Conservation (phyloP, 2,797 vertebrate genomes). For the Zalophus californianus region DNA sequence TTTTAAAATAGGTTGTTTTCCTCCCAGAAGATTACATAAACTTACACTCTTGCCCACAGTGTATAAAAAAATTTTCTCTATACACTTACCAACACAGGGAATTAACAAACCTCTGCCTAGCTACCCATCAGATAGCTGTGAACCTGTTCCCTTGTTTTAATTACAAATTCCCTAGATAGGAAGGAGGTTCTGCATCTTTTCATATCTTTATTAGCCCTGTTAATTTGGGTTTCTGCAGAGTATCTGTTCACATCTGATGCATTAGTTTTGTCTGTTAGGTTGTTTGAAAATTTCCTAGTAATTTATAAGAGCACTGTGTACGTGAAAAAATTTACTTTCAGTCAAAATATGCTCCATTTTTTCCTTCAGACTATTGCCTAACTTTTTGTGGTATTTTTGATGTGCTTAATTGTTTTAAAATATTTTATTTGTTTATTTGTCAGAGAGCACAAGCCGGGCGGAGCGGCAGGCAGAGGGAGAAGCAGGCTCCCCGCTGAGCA, state of each 20-base stretch:
- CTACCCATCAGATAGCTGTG: too few species aligned
- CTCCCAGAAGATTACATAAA: background rate
- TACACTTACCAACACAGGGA: background rate
- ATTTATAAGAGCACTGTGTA: background rate
- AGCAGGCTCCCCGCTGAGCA: accelerated
- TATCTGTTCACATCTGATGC: background rate
- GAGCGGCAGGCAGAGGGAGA: background rate
- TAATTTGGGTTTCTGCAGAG: background rate
- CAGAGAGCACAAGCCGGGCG: background rate
- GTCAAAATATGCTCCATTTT: background rate
- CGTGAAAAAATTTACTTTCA: background rate
- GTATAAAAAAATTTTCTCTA: background rate
- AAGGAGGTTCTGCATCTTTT: background rate
- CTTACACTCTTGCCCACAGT: background rate
- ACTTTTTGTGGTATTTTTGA: background rate
- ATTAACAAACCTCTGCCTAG: background rate
- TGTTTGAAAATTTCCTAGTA: background rate
- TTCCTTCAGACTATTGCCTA: background rate
- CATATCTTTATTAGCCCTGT: background rate
- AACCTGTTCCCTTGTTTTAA: background rate
- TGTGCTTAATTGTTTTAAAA: background rate
- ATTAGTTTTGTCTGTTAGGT: background rate
- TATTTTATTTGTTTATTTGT: background rate
- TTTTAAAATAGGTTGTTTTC: background rate
- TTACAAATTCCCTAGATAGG: background rate